Conservation (phyloP, 2,797 vertebrate species). For the Propithecus deckenii region DNA sequence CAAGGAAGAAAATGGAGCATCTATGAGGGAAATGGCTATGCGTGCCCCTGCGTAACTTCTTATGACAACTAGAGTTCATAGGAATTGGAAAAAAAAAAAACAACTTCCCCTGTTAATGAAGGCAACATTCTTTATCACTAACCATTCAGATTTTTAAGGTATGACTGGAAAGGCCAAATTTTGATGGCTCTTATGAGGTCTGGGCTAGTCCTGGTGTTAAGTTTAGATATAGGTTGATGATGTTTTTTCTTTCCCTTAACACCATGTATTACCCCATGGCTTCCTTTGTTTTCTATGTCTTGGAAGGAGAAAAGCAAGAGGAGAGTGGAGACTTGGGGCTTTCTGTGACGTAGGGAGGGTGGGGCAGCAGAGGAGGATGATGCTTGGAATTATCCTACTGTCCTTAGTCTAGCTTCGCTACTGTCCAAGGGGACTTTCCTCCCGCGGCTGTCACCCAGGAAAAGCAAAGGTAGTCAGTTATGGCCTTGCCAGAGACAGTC, state of each 20-base stretch:
- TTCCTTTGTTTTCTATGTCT: background rate
- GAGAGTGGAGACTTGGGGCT: too few relatives aligned
- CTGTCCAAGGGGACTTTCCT: background rate
- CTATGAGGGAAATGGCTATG: background rate
- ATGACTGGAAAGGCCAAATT: background rate
- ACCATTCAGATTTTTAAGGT: background rate
- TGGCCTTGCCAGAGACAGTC: background rate
- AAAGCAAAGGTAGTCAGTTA: background rate
- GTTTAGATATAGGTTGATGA: background rate
- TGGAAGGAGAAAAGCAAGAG: background rate
- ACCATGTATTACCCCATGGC: rapidly evolving
- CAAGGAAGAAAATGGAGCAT: background rate
- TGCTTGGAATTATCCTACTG: background rate
- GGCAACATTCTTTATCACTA: background rate
- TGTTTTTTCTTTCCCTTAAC: background rate
- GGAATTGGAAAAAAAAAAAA: background rate
- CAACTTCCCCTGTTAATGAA: background rate
- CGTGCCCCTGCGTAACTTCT: background rate
- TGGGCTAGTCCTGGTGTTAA: background rate
- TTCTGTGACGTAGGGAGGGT: background rate
- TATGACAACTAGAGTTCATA: background rate
- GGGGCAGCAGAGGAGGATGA: background rate
- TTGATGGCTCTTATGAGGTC: background rate
- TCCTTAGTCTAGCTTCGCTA: background rate
- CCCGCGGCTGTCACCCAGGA: background rate